These are phyloP conservation scores for Microcebus tavaratra DNA, from an alignment of 2,113 vertebrate genomes.

Conservation along the genomic window DNA sequence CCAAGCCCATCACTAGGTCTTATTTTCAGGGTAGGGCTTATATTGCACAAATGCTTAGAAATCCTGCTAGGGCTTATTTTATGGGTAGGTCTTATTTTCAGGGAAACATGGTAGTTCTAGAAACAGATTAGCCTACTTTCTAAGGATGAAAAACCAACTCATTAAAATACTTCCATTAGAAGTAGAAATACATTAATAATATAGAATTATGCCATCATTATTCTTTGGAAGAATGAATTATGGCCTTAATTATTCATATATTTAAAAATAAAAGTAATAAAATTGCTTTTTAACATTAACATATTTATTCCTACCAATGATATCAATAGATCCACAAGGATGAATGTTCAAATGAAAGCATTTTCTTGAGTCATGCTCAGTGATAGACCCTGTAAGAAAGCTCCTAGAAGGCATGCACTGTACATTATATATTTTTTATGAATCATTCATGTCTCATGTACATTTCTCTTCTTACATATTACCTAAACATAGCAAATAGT, in stretches of 20 bases:
- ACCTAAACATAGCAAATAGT: not conserved
- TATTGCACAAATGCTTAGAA: too few species aligned
- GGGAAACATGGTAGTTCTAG: not conserved
- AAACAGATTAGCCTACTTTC: not conserved
- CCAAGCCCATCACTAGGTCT: too few species aligned
- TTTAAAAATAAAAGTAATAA: not conserved
- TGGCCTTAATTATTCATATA: not conserved
- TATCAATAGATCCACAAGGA: not conserved
- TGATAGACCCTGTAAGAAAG: not conserved
- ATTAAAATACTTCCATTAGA: not conserved
- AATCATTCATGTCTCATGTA: not conserved
- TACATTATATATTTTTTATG: not conserved
- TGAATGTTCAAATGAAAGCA: not conserved
- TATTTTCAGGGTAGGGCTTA: too few species aligned
- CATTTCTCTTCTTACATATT: not conserved
- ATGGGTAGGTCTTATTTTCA: too few species aligned
- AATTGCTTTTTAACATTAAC: not conserved
- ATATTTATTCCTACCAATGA: not conserved
- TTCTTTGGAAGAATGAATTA: not conserved
- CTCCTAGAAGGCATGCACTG: not conserved
- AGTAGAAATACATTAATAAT: not conserved
- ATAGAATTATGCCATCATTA: not conserved
- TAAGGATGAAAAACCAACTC: not conserved
- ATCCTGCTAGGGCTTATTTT: too few species aligned
- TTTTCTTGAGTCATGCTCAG: not conserved